A percentile compares a stretch with the other conserved stretches of the same genome.
Conservation (phyloP, 2,113 vertebrate species). For the Otus sunia region DNA sequence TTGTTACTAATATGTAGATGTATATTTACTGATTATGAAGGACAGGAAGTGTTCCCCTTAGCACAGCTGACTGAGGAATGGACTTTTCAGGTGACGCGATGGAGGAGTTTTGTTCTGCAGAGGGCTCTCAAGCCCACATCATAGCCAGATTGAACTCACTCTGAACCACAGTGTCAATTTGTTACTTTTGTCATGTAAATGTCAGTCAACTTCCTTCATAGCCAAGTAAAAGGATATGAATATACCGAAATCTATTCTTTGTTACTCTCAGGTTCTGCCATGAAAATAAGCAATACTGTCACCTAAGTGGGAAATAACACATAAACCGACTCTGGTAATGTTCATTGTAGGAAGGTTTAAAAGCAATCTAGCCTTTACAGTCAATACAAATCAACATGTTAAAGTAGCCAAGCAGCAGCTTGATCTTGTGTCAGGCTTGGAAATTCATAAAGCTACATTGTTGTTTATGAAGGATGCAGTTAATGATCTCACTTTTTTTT, state of each 20-base stretch:
- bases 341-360: neutral
- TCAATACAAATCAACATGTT: neutral
- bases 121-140: neutral
- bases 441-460: neutral
- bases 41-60: neutral
- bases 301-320: neutral
- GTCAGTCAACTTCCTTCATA: neutral
- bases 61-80: neutral
- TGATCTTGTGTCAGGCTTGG: neutral
- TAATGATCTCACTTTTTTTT: neutral
- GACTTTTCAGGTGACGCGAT: neutral
- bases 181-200: neutral
- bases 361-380: neutral
- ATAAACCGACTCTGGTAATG: neutral
- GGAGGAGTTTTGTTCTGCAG: neutral
- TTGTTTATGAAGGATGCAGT: neutral
- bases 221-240: neutral
- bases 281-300: neutral
- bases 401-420: neutral
- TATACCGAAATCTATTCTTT: neutral
- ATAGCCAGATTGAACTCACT: fast-evolving
- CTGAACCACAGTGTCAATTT: neutral
- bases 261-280: neutral
- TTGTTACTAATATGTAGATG: neutral
- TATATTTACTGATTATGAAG: neutral